phyloP scores from a whole-genome alignment of 2,888 invertebrate genomes.

The Drosophila seclusa region DNA sequence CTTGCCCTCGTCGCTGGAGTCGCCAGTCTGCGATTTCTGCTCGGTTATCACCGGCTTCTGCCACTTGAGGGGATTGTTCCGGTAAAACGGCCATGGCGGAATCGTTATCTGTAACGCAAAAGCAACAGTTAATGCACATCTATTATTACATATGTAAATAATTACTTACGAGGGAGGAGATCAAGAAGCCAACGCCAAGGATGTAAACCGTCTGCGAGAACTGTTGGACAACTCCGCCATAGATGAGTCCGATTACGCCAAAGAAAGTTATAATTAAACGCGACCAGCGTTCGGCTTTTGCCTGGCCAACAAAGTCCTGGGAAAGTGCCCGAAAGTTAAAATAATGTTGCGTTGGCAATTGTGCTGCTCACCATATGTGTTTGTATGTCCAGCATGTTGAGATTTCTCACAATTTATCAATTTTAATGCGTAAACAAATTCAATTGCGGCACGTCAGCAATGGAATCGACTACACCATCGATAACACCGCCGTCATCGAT shows the following conservation, averaged over 20 bases:
- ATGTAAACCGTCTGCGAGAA: conserved; percentile 98
- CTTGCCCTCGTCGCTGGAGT: conserved; percentile 85
- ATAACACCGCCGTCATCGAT: conserved; percentile 17
- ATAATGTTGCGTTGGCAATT: not conserved
- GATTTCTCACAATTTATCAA: conserved; percentile 24
- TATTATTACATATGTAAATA: not conserved
- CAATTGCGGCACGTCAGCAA: conserved; percentile 71
- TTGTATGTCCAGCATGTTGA: conserved; percentile 83
- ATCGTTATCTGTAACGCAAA: conserved; percentile 88
- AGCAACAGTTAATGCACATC: conserved; percentile 43
- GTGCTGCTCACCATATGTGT: conserved; percentile 84
- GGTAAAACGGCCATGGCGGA: conserved; percentile 98
- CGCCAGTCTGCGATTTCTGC: conserved; percentile 54
- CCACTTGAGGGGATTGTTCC: conserved; percentile 95
- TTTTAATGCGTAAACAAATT: conserved; percentile 64
- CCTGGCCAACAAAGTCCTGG: conserved; percentile 96
- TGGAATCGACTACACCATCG: conserved; percentile 12
- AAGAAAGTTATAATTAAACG: conserved; percentile 95
- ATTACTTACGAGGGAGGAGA: conserved; percentile 91
- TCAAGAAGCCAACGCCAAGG: conserved; percentile 94
- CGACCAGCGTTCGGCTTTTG: conserved; percentile 94
- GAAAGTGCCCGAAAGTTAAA: not conserved
- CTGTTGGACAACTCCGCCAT: conserved; percentile 97
- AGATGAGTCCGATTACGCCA: conserved; percentile 95
- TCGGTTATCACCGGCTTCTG: conserved; percentile 88